These are phyloP conservation scores for Cremastinae sp. DNA, from an alignment of 2,888 invertebrate species.

Conservation along the genomic window DNA sequence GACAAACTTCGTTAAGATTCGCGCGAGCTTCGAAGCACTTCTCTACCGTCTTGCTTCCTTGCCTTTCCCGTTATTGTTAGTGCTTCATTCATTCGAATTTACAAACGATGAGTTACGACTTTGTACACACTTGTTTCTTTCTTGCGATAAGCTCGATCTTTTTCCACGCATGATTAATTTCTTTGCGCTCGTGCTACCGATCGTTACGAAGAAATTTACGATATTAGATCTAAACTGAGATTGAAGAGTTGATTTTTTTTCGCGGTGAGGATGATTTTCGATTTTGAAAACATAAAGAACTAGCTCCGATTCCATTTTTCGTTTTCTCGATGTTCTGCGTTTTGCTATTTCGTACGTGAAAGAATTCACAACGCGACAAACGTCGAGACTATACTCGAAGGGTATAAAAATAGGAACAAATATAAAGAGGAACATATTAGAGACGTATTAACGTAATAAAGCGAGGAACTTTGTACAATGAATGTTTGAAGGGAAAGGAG, in stretches of 20 bases:
- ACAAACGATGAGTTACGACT: slow-evolving; percentile 55
- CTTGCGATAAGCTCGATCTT: background rate
- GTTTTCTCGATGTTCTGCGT: too few relatives aligned
- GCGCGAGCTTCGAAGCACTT: slow-evolving; percentile 35
- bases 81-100: slow-evolving; percentile 38
- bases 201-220: slow-evolving; percentile 21
- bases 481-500: slow-evolving; percentile 54
- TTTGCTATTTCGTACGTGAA: slow-evolving; percentile 15
- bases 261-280: background rate
- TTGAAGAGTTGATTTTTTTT: slow-evolving; percentile 6
- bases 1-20: slow-evolving; percentile 41
- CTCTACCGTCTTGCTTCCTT: slow-evolving; percentile 13
- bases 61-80: slow-evolving; percentile 15
- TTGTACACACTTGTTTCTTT: slow-evolving; percentile 54
- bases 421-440: slow-evolving; percentile 75
- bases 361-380: slow-evolving; percentile 1
- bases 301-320: slow-evolving; percentile 11
- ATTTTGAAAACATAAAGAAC: slow-evolving; percentile 3
- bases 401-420: slow-evolving; percentile 77
- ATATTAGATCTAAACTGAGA: slow-evolving; percentile 27
- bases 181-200: slow-evolving; percentile 1
- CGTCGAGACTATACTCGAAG: slow-evolving; percentile 34
- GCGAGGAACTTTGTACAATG: slow-evolving; percentile 75
- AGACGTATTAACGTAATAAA: slow-evolving; percentile 70
- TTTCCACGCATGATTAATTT: slow-evolving; percentile 54